Percentiles rank a stretch among this genome's conserved stretches.
These are phyloP conservation scores for Nephrocerus scutellatus DNA, from an alignment of 2,888 invertebrate genomes.

Conservation along the genomic window DNA sequence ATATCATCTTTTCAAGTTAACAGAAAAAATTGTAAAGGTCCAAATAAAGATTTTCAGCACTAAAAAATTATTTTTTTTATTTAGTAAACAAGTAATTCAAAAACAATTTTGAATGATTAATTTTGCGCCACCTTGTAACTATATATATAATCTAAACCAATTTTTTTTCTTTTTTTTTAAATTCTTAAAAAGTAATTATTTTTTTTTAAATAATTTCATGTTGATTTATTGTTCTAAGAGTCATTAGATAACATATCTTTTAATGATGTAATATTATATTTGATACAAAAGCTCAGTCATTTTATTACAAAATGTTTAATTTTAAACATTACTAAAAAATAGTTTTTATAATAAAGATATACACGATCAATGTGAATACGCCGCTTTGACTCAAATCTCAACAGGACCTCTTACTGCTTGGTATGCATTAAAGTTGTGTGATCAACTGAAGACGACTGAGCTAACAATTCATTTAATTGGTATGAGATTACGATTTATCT, in stretches of 20 bases:
- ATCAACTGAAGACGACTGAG: constrained; percentile 27
- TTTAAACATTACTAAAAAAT: constrained; percentile 5
- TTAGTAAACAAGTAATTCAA: too few species aligned
- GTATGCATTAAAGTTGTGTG: constrained; percentile 50
- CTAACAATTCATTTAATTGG: constrained; percentile 42
- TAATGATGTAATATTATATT: too few species aligned
- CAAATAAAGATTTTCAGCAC: too few species aligned
- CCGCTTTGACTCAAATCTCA: constrained; percentile 58
- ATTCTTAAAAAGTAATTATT: not conserved
- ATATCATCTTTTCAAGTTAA: too few species aligned
- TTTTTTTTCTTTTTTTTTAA: too few species aligned
- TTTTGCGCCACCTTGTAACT: too few species aligned
- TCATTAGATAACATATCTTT: too few species aligned
- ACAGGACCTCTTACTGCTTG: constrained; percentile 60
- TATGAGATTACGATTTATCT: constrained; percentile 8
- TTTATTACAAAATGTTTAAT: constrained; percentile 2
- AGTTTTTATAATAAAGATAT: constrained; percentile 26
- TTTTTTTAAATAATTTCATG: not conserved
- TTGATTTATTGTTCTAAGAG: too few species aligned
- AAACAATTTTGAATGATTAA: too few species aligned
- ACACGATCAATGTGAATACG: constrained; percentile 55
- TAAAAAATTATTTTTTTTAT: too few species aligned
- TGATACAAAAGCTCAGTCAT: not conserved
- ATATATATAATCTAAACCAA: too few species aligned
- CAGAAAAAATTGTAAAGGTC: too few species aligned